Base-by-base conservation (phyloP, 2,888 invertebrate genomes). In the Pherbina coryleti region DNA sequence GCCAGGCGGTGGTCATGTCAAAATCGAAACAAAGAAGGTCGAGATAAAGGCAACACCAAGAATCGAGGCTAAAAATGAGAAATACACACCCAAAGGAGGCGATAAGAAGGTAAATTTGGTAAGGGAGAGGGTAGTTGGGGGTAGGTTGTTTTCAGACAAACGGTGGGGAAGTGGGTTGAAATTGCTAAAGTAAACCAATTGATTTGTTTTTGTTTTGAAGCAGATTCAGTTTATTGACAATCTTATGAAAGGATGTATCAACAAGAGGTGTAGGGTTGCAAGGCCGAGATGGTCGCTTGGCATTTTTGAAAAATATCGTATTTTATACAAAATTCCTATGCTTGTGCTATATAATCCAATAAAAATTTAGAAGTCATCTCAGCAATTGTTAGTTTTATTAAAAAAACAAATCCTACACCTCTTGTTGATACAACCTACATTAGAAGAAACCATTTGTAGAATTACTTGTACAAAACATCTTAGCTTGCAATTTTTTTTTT, bases 41-140 rank as follows among this genome's bases (percentile, higher is more conserved):
- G 96, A 96, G 85, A 95, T 95, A 83, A 94, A 95, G 85, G 95
- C 95, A 0, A 93, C 95, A 76, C 94, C 97, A 4, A 95, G 95
- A 90, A 95, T 98, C 87, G 96, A 96, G 74, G 97, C 97, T 72
- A 95, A 97, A 89, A 98, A 97, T 87, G 97, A 98, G 78, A 93
- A 93, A 81, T 97, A 98, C 85, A 91, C 92, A 79, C 96, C 98
- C 1, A 94, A 94, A 85, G 96, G 97, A 82, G 97, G 98, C 55
- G 95, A 96, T 83, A 96, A 96, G 89, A 97, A 98, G 94, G 97
- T 96, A 91, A 83, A 83, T 49, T 19, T 14, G 25, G 67, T 19
- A 2, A 17, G 11, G 28, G 11, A 55, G 28, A 51, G 19, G 7
- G 51, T 17, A 44, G 28, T 69, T 31, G 17, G 34, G 22, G 5